phyloP scores from a whole-genome alignment of 2,113 vertebrate genomes.

The Genyomyrus donnyi region DNA sequence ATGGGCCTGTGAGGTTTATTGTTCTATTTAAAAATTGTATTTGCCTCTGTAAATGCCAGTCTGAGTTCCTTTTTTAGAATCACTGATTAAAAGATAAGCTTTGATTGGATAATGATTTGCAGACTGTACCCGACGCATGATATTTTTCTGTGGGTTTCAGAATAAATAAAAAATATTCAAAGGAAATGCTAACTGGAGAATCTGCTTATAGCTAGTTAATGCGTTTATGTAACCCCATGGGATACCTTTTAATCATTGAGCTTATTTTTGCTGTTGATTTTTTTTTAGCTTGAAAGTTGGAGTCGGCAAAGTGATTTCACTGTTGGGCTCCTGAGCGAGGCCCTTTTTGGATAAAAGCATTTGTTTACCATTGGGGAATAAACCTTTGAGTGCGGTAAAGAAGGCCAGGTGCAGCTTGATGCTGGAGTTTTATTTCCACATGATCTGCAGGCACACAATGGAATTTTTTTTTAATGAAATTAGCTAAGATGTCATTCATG shows the following conservation, averaged over 20 bases:
- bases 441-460: background rate
- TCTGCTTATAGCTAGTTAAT: background rate
- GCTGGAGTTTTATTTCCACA: background rate
- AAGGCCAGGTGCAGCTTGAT: background rate
- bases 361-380: background rate
- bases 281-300: background rate
- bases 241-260: background rate
- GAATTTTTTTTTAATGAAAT: background rate
- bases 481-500: background rate
- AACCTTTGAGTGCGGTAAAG: background rate
- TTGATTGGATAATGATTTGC: background rate
- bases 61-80: background rate
- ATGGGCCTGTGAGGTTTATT: background rate
- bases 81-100: background rate
- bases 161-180: background rate
- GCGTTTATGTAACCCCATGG: background rate
- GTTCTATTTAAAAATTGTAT: background rate
- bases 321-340: background rate
- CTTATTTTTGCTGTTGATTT: background rate
- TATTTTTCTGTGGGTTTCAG: background rate
- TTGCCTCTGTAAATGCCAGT: background rate
- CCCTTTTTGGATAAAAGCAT: background rate
- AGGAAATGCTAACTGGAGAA: background rate
- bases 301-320: background rate
- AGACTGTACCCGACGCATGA: background rate